These are phyloP conservation scores for Forpus xanthops DNA, from an alignment of 2,797 vertebrate genomes.

Conservation along the genomic window DNA sequence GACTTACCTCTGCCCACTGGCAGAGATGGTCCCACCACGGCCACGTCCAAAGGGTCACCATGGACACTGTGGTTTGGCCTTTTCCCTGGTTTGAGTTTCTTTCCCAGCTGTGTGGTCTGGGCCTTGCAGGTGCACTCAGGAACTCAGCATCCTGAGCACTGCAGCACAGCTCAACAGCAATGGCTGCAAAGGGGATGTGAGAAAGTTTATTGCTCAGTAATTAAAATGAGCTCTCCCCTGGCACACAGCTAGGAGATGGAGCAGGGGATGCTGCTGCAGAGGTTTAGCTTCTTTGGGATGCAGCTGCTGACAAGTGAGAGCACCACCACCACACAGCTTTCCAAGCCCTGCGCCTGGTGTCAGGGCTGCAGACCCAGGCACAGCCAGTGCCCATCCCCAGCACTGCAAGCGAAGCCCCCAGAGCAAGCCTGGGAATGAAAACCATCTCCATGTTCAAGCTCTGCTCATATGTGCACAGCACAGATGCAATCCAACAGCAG, in stretches of 20 bases:
- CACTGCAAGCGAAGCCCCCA: not conserved
- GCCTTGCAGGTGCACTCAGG: not conserved
- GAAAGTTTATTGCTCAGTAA: not conserved
- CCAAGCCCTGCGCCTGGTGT: not conserved
- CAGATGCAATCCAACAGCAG: not conserved
- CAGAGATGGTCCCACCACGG: not conserved
- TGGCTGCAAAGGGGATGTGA: not conserved
- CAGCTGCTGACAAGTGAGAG: not conserved
- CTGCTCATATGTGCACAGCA: not conserved
- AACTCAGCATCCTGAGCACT: not conserved
- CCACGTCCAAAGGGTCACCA: not conserved
- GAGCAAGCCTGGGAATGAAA: not conserved
- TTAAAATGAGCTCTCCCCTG: not conserved
- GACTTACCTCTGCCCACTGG: not conserved
- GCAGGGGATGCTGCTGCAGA: not conserved
- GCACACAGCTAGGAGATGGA: not conserved
- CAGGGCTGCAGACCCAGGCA: not conserved
- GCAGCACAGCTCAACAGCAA: not conserved
- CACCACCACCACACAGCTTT: not conserved
- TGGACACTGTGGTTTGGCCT: rapidly evolving
- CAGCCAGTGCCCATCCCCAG: not conserved
- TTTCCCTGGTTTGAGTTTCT: not conserved
- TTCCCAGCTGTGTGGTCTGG: not conserved
- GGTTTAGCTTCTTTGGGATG: not conserved
- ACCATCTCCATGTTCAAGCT: not conserved